Base-by-base conservation (phyloP, 2,888 invertebrate species). In the Notocelia uddmanniana region DNA sequence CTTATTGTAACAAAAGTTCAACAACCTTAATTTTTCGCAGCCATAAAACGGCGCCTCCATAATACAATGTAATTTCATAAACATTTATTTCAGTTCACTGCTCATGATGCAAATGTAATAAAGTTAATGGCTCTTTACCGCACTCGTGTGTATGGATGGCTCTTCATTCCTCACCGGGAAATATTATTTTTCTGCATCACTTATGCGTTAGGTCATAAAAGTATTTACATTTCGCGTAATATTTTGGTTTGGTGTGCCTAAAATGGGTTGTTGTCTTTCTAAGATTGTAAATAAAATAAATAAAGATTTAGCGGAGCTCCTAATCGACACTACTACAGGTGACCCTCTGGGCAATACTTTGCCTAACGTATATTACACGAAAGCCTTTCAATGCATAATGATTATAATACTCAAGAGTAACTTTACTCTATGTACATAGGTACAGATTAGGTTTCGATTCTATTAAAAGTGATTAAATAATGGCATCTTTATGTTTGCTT, bases 81-180 rank as follows among this genome's bases (percentile, higher is more conserved):
- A 86, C 87, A 89, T 89, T 89, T 87, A 86, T 84, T 89, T 82
- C 85, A 85, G 85, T 83, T 80, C 85, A 81, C 81, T 84, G 85
- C 83, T 84, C 84, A 83, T 86, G 86, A 90, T 90, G 90, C 89
- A 86, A 90, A 90, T 89, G 89, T 89, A 89, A 90, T 90, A 90
- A 88, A 86, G 84, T 77, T 89, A 89, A 90, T 90, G 89, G 81
- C 85, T 79, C 81, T 85, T 85, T 75, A 73, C 74, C 76, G 77
- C 81, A 81, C 85, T 86, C 81, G 80, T 82, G 83, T 84, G 85
- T 81, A 78, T 81, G 80, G 83, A 80, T 80, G 81, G 78, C 84
- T 82, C 85, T 85, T 84, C 83, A 81, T 81, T 80, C 80, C 75
- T 79, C 78, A 81, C 78, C 84, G 84, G 84, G 84, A 85, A 88